phyloP scores from a whole-genome alignment of 2,797 vertebrate species.

The Xenops minutus region DNA sequence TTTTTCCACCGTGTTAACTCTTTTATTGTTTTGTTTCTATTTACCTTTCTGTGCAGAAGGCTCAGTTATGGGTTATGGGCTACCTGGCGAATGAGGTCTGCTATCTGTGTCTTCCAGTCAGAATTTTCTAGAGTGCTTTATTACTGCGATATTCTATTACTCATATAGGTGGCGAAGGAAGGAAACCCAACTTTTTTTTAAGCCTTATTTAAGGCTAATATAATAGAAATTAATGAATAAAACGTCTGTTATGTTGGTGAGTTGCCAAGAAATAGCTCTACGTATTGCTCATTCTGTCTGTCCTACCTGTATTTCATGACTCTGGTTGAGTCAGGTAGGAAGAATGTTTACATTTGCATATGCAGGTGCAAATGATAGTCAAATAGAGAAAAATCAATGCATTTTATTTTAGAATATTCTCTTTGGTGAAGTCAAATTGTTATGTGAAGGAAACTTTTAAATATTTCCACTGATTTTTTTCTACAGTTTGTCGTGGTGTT shows the following conservation, averaged over 20 bases:
- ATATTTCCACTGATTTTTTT: neutral
- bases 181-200: neutral
- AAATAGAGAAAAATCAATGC: neutral
- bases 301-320: neutral
- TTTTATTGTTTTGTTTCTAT: neutral
- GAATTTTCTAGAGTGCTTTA: neutral
- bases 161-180: neutral
- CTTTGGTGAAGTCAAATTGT: neutral
- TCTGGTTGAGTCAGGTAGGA: neutral
- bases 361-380: neutral
- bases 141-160: neutral
- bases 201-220: neutral
- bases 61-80: neutral
- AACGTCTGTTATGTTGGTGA: neutral
- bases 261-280: neutral
- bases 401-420: neutral
- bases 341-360: neutral
- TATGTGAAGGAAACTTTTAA: neutral
- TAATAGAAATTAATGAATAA: neutral
- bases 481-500: neutral
- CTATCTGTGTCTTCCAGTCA: neutral
- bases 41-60: neutral
- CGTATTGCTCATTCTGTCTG: neutral
- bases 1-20: neutral
- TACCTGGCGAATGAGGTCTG: neutral